Evolutionary conservation across 2,113 vertebrate species (phyloP).

Genomic region (Morone chrysops): DNA sequence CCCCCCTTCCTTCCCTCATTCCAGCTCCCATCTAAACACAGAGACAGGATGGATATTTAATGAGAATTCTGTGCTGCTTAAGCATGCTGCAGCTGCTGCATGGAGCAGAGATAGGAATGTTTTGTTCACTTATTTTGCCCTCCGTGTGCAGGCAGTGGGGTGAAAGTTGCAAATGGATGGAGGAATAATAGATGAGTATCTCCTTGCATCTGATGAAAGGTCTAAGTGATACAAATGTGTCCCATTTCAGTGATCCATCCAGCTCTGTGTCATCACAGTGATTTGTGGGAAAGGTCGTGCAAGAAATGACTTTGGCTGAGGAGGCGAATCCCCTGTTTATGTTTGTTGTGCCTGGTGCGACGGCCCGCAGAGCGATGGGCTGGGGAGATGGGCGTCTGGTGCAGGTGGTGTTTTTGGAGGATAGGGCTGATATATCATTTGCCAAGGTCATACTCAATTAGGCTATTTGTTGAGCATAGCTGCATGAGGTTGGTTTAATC

Average conservation of each 20-base stretch:
- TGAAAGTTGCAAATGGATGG: slow-evolving; percentile 80
- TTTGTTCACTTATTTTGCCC: slow-evolving; percentile 77
- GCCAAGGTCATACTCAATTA: slow-evolving; percentile 86
- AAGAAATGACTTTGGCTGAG: slow-evolving; percentile 84
- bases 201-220: slow-evolving; percentile 81
- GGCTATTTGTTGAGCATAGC: slow-evolving; percentile 86
- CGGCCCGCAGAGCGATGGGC: slow-evolving; percentile 73
- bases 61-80: slow-evolving; percentile 75
- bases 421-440: slow-evolving; percentile 84
- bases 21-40: slow-evolving; percentile 69
- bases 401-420: slow-evolving; percentile 82
- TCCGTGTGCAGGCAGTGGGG: slow-evolving; percentile 64
- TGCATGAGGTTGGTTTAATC: slow-evolving; percentile 85
- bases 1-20: slow-evolving; percentile 52
- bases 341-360: slow-evolving; percentile 76
- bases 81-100: slow-evolving; percentile 75
- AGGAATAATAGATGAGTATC: slow-evolving; percentile 83
- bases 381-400: slow-evolving; percentile 78
- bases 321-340: slow-evolving; percentile 79
- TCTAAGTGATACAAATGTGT: slow-evolving; percentile 86
- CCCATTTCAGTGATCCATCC: slow-evolving; percentile 82
- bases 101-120: slow-evolving; percentile 70
- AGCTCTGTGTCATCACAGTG: slow-evolving; percentile 76
- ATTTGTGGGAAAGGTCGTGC: slow-evolving; percentile 84
- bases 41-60: slow-evolving; percentile 79